phyloP scores from a whole-genome alignment of 1,140 invertebrate species.

The Sminthurides bifidus region DNA sequence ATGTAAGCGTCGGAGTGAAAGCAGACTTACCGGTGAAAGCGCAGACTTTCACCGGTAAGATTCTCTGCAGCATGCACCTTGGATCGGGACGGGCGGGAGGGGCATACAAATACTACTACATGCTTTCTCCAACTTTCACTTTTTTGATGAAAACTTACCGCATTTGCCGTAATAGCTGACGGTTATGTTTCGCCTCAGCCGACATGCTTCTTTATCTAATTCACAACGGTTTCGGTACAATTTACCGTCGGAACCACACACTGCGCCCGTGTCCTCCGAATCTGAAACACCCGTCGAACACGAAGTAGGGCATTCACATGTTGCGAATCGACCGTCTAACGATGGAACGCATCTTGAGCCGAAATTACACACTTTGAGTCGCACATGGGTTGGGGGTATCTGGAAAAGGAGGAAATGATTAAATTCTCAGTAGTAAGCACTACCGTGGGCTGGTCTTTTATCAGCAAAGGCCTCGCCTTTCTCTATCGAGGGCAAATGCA shows the following conservation, averaged over 20 bases:
- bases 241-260: constrained; percentile 50
- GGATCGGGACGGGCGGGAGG: background rate
- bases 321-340: constrained; percentile 53
- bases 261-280: constrained; percentile 51
- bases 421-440: too few relatives aligned
- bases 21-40: too few relatives aligned
- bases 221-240: constrained; percentile 70
- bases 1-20: too few relatives aligned
- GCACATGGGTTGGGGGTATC: constrained; percentile 64
- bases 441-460: too few relatives aligned
- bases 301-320: constrained; percentile 57
- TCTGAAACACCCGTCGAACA: constrained; percentile 68
- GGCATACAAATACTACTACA: background rate
- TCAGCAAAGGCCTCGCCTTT: too few relatives aligned
- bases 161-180: constrained; percentile 78
- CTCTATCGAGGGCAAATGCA: too few relatives aligned
- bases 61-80: background rate
- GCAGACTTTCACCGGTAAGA: too few relatives aligned
- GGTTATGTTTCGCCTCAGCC: constrained; percentile 55
- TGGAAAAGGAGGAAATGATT: constrained; percentile 42
- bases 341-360: constrained; percentile 62
- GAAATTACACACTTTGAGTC: constrained; percentile 53
- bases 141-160: too few relatives aligned
- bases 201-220: constrained; percentile 61
- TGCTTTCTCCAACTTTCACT: too few relatives aligned